Conservation (phyloP, 2,888 invertebrate species). For the Eilema depressum region DNA sequence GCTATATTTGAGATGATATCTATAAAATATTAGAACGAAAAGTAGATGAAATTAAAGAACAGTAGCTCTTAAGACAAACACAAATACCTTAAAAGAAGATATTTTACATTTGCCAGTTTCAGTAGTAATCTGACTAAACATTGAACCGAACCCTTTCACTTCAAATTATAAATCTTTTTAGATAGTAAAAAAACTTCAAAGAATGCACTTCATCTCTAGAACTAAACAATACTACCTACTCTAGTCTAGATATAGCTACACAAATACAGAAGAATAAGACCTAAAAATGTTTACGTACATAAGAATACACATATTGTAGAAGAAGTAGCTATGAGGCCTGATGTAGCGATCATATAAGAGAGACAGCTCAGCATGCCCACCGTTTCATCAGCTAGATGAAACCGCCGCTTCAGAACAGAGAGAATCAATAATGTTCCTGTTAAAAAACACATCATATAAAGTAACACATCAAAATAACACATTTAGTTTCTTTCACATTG, state of each 20-base stretch:
- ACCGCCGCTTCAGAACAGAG: slow-evolving; percentile 71
- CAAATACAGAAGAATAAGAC: neutral
- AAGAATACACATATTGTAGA: slow-evolving; percentile 71
- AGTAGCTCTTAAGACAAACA: too few species aligned
- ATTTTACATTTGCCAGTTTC: neutral
- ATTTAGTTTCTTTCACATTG: neutral
- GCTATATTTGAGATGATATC: too few species aligned
- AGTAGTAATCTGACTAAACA: neutral
- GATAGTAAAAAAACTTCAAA: neutral
- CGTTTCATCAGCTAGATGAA: slow-evolving; percentile 72
- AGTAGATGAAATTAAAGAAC: too few species aligned
- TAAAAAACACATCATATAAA: slow-evolving; percentile 3
- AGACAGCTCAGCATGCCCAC: slow-evolving; percentile 78
- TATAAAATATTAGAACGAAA: too few species aligned
- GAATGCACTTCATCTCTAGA: neutral
- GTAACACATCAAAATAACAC: too few species aligned
- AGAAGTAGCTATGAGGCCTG: slow-evolving; percentile 72
- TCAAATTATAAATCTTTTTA: neutral
- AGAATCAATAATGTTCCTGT: slow-evolving; percentile 80
- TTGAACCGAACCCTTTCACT: neutral
- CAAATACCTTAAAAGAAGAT: too few species aligned
- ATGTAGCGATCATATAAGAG: slow-evolving; percentile 71
- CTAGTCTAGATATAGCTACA: neutral
- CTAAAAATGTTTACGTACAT: slow-evolving; percentile 53
- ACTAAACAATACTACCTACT: neutral